A percentile compares a stretch with the other conserved stretches of the same genome.
Evolutionary conservation across 2,113 vertebrate genomes (phyloP).

Genomic region (Turnix velox): DNA sequence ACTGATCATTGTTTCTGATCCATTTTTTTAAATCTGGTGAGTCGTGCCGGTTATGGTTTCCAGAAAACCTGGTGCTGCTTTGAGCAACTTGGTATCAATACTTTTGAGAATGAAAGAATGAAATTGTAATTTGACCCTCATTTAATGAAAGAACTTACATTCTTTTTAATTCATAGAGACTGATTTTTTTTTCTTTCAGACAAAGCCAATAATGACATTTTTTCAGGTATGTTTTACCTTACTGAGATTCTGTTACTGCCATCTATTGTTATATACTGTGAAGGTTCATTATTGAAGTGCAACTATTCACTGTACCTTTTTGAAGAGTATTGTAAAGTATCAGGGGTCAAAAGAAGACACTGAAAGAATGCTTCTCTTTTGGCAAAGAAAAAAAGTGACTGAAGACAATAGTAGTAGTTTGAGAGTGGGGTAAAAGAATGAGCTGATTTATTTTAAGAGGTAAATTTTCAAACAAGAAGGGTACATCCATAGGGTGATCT

Average conservation of each 20-base stretch:
- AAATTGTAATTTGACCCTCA: neutral
- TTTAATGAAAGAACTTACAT: neutral
- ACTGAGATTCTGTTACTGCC: slow-evolving; percentile 37
- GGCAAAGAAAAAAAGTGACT: neutral
- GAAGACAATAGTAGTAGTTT: neutral
- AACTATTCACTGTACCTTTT: neutral
- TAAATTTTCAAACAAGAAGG: neutral
- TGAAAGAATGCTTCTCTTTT: neutral
- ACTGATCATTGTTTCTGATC: neutral
- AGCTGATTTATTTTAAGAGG: neutral
- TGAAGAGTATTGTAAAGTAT: neutral
- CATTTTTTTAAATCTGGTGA: neutral
- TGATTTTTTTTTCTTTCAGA: neutral
- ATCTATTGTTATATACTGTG: slow-evolving; percentile 22
- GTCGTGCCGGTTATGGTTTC: neutral
- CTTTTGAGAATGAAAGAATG: neutral
- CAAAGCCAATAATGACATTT: neutral
- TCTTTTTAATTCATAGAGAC: neutral
- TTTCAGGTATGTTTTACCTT: neutral
- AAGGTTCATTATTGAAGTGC: neutral
- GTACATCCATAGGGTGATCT: neutral
- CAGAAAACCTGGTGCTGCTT: neutral
- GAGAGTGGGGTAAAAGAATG: neutral
- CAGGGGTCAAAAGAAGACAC: neutral
- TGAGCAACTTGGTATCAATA: neutral